These are phyloP conservation scores for Drosophila phalerata DNA, from an alignment of 2,888 invertebrate species.

Conservation along the genomic window DNA sequence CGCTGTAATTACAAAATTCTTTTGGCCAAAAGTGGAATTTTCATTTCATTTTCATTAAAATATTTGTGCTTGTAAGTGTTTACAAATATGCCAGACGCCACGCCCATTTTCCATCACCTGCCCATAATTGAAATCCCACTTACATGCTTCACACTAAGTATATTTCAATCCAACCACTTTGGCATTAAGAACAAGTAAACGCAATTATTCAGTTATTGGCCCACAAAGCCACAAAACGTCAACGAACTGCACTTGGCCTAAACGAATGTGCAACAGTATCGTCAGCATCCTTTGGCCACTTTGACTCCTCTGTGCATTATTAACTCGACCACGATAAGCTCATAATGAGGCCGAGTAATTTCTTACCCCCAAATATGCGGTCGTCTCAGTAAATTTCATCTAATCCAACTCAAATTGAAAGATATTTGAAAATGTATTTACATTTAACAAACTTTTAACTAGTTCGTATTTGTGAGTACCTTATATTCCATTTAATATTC, in stretches of 20 bases:
- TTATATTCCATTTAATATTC: not conserved
- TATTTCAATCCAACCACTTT: constrained; percentile 22
- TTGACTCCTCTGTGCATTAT: constrained; percentile 73
- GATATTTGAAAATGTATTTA: constrained; percentile 3
- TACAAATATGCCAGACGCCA: constrained; percentile 68
- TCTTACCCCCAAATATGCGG: constrained; percentile 59
- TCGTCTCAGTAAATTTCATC: constrained; percentile 11
- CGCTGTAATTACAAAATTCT: constrained; percentile 81
- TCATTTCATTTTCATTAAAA: constrained; percentile 79
- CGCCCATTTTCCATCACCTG: constrained; percentile 7
- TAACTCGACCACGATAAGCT: constrained; percentile 74
- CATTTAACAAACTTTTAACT: not conserved
- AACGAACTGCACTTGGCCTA: constrained; percentile 24
- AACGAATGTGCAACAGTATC: constrained; percentile 1
- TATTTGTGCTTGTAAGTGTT: constrained; percentile 75
- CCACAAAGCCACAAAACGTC: constrained; percentile 73
- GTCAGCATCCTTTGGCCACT: constrained; percentile 49
- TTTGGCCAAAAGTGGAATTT: constrained; percentile 78
- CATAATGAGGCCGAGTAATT: constrained; percentile 72
- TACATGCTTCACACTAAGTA: constrained; percentile 6
- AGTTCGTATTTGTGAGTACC: not conserved
- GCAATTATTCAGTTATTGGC: constrained; percentile 77
- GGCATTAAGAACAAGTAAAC: constrained; percentile 21
- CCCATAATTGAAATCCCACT: not conserved
- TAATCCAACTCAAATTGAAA: constrained; percentile 12